Conservation (phyloP, 1,140 invertebrate genomes). For the Cydia pomonella region DNA sequence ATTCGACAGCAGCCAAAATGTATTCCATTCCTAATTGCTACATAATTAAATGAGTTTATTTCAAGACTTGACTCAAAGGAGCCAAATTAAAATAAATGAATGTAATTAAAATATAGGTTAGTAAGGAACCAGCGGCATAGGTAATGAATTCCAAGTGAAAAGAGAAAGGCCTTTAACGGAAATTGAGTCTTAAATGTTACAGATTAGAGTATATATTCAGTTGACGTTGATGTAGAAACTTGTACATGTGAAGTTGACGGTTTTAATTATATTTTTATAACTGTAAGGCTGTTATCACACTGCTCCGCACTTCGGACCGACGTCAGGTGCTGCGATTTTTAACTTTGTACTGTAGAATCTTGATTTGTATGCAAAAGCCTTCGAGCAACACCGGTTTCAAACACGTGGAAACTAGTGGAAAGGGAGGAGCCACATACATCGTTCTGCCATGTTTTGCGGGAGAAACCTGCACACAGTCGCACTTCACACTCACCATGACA, state of each 20-base stretch:
- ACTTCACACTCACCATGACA: no score
- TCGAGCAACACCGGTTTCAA: no score
- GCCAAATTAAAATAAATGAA: slow-evolving; percentile 27
- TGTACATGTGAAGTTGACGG: background rate
- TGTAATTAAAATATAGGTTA: slow-evolving; percentile 30
- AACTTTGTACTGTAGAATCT: no score
- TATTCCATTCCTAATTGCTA: background rate
- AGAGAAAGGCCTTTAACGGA: background rate
- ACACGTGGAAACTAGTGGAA: no score
- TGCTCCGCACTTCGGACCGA: no score
- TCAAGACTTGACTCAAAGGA: slow-evolving; percentile 21
- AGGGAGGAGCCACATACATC: no score
- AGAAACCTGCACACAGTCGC: no score
- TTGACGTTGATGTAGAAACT: background rate
- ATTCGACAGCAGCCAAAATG: background rate
- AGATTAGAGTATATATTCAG: background rate
- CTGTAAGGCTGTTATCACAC: no score
- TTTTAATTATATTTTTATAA: background rate
- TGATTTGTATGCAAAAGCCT: no score
- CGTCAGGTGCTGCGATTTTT: no score
- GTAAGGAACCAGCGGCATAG: background rate
- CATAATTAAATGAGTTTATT: slow-evolving; percentile 25
- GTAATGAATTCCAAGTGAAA: slow-evolving; percentile 20
- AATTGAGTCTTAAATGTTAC: background rate
- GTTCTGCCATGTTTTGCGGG: no score